Base-by-base conservation (phyloP, 2,888 invertebrate genomes). In the Palloptera scutellata region DNA sequence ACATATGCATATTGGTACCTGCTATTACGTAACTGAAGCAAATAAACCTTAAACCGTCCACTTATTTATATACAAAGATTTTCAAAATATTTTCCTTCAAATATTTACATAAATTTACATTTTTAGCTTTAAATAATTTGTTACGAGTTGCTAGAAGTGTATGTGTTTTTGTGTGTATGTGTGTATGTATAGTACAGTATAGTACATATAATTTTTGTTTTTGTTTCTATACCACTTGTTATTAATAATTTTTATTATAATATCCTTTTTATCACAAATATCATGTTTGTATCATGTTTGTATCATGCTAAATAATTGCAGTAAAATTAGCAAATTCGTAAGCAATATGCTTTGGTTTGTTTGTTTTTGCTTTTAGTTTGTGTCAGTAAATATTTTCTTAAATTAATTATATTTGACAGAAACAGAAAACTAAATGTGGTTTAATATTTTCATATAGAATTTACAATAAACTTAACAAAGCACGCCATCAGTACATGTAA, bases 241-340 rank as follows among this genome's bases (percentile, higher is more conserved):
- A 41, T 15, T 13, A 48, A 19, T 48, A 48, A 42, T 13, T 42
- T 17, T 42, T 52, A 54, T 55, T 48, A 54, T 60, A 58, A 57
- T 69, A 52, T 67, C 55, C 55, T 61, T 45, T 57, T 68, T 64
- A 62, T 68, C 61, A 41, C 66, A 69, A 58, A 58, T 58, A 52
- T 57, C 53, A 57, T 41, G 45, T 64, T 71, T 73, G 72, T 58
- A 52, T 57, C 53, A 57, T 41, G 45, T 64, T 71, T 73, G 72
- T 68, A 75, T 71, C 71, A 72, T 75, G 71, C 70, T 75, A 72
- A 77, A 78, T 77, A 77, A 76, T 79, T 78, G 77, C 78, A 77
- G 72, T 77, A 76, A 78, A 77, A 75, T 69, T 76, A 76, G 78
- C 79, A 78, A 78, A 79, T 78, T 79, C 78, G 74, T 76, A 78